Percentiles rank a stretch among this genome's conserved stretches.
Conservation (phyloP, 1,140 invertebrate genomes). For the Drosophila tsacasi region DNA sequence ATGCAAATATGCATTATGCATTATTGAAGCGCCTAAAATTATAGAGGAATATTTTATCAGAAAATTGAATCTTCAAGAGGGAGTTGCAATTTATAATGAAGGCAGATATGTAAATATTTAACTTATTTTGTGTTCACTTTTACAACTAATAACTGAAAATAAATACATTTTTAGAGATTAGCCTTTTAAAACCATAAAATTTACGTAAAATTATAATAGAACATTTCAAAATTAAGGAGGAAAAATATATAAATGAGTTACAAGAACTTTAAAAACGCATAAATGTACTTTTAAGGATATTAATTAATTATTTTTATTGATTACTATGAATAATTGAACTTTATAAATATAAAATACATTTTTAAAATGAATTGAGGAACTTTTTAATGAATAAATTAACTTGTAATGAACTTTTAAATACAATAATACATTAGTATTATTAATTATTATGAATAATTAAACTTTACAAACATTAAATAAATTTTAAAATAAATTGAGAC, state of each 20-base stretch:
- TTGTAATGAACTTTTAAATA: neutral
- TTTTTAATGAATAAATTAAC: no score
- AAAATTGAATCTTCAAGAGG: neutral
- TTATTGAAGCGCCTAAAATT: neutral
- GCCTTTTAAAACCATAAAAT: no score
- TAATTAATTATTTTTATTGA: no score
- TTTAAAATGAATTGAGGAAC: neutral
- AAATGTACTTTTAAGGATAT: neutral
- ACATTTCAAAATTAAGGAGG: no score
- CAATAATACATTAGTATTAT: no score
- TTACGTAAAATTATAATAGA: no score
- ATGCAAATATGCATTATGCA: neutral
- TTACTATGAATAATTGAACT: neutral
- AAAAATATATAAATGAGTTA: no score
- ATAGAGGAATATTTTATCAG: neutral
- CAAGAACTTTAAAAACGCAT: neutral
- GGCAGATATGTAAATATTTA: neutral
- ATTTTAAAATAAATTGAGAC: neutral
- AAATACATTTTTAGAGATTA: no score
- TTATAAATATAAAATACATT: no score
- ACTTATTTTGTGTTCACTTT: no score
- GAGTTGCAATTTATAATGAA: neutral
- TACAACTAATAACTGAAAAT: no score
- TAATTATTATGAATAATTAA: no score
- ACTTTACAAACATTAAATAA: rapidly evolving